These are phyloP conservation scores for Corydoras maculifer DNA, from an alignment of 2,113 vertebrate genomes.

Conservation along the genomic window DNA sequence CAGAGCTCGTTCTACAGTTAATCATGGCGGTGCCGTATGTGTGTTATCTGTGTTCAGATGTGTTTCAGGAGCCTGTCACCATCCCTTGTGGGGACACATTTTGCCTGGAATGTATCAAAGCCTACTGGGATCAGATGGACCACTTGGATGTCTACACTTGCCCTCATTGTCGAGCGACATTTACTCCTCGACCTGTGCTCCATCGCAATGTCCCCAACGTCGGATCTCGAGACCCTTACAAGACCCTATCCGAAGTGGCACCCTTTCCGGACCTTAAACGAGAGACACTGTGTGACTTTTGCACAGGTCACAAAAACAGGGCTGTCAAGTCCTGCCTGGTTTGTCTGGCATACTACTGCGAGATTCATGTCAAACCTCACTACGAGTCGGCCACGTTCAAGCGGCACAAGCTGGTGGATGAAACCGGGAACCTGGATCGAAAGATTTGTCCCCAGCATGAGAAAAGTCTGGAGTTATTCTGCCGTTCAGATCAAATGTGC, in stretches of 20 bases:
- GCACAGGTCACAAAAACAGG: constrained; percentile 60
- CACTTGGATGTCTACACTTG: constrained; percentile 66
- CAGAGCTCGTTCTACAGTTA: not conserved
- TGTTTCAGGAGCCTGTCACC: constrained; percentile 59
- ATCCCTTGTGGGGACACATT: constrained; percentile 68
- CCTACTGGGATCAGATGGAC: constrained; percentile 73
- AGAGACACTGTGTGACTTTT: constrained; percentile 70
- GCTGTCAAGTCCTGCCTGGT: constrained; percentile 69
- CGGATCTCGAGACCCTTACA: constrained; percentile 38
- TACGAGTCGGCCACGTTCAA: constrained; percentile 68
- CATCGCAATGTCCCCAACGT: constrained; percentile 54
- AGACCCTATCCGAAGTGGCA: constrained; percentile 35
- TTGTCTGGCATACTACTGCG: constrained; percentile 71
- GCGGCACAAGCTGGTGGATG: constrained; percentile 69
- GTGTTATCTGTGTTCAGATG: constrained; percentile 60
- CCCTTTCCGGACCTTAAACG: constrained; percentile 55
- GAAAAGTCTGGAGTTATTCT: constrained; percentile 72
- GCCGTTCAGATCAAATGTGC: constrained; percentile 58
- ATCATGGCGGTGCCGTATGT: constrained; percentile 59
- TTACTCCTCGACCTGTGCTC: constrained; percentile 64
- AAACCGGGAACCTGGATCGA: constrained; percentile 55
- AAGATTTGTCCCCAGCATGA: constrained; percentile 71
- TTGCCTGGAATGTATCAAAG: constrained; percentile 69
- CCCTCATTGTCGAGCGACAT: constrained; percentile 62
- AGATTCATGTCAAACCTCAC: constrained; percentile 71